phyloP scores from a whole-genome alignment of 2,113 vertebrate genomes.

The Phainopepla nitens region DNA sequence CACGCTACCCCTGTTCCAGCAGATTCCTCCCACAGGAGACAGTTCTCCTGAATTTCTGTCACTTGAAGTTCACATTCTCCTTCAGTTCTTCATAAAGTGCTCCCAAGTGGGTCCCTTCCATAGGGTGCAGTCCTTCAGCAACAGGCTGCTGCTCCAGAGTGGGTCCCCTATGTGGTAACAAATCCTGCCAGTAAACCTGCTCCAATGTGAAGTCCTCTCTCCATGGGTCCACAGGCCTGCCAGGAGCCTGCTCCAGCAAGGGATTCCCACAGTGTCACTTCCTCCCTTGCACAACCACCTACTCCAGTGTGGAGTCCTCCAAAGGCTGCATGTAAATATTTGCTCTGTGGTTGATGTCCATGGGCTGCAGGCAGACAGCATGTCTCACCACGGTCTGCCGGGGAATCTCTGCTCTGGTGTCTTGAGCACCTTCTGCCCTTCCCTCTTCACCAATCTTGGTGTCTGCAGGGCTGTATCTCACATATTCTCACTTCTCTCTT shows the following conservation, averaged over 20 bases:
- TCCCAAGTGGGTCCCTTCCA: neutral
- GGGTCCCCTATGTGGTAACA: accelerated
- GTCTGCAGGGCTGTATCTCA: neutral
- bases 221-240: neutral
- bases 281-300: neutral
- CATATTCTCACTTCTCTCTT: neutral
- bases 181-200: neutral
- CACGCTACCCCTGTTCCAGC: neutral
- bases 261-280: neutral
- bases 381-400: neutral
- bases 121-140: neutral
- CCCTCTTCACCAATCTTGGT: neutral
- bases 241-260: neutral
- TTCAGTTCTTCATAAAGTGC: neutral
- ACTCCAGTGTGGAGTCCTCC: accelerated
- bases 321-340: no score
- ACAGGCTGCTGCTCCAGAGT: neutral
- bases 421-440: neutral
- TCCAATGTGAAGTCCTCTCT: accelerated
- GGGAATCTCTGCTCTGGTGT: neutral
- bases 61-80: accelerated
- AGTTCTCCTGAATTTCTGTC: neutral
- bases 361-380: accelerated
- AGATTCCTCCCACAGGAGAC: neutral
- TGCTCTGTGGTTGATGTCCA: accelerated